Evolutionary conservation across 1,140 invertebrate genomes (phyloP).

Genomic region (Aphaenogaster rudis): DNA sequence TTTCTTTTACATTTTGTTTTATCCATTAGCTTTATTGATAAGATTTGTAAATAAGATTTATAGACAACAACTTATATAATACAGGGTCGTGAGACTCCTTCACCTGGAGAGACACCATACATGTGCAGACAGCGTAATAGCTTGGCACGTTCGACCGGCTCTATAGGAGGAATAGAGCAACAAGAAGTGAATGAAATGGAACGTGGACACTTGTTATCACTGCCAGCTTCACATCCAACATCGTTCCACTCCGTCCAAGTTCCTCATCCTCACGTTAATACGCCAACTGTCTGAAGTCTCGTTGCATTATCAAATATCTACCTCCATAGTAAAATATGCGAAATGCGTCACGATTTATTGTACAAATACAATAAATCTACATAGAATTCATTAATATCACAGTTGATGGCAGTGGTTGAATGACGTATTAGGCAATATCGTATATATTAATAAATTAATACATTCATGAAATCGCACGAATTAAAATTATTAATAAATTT

Average conservation of each 20-base stretch:
- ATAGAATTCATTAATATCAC: conserved; percentile 46
- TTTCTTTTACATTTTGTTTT: neutral
- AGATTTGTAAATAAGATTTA: conserved; percentile 29
- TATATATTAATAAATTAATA: conserved; percentile 5
- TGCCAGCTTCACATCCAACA: conserved; percentile 76
- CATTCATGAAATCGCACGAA: neutral
- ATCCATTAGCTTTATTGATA: neutral
- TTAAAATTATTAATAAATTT: neutral
- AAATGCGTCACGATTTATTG: conserved; percentile 66
- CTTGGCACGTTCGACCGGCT: conserved; percentile 83
- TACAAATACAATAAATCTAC: conserved; percentile 72
- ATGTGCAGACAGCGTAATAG: conserved; percentile 92
- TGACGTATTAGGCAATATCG: conserved; percentile 7
- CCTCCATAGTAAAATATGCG: conserved; percentile 74
- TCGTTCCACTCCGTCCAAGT: conserved; percentile 81
- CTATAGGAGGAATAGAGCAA: conserved; percentile 82
- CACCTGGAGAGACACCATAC: conserved; percentile 92
- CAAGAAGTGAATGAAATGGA: conserved; percentile 89
- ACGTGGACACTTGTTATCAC: conserved; percentile 88
- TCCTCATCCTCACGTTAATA: conserved; percentile 79
- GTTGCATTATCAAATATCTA: conserved; percentile 75
- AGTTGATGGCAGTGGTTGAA: conserved; percentile 41
- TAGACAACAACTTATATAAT: conserved; percentile 50
- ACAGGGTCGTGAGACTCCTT: conserved; percentile 92
- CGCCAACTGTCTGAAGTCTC: conserved; percentile 80